Evolutionary conservation across 2,797 vertebrate species (phyloP), one percentile per base, ranked within the genome.

Genomic region (Myotis myotis): DNA sequence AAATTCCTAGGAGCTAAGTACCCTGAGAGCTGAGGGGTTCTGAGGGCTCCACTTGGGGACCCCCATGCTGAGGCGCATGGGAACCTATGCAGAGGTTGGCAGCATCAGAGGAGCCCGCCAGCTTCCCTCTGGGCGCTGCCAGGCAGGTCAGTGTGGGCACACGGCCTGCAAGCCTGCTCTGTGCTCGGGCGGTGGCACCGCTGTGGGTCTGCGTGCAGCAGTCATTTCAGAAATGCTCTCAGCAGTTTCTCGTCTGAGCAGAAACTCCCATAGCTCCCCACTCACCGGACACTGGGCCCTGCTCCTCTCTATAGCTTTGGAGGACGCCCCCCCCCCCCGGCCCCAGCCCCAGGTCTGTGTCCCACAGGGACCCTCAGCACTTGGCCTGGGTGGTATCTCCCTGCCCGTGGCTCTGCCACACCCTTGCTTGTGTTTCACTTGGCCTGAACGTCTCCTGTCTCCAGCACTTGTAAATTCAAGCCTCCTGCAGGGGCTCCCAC

Each of bases 11-110:
- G 41, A 1, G 4, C 7, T 20, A 8, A 57, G 57, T 16, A 71
- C 36, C 8, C 41, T 10, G 38, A 44, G 13, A 71, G 64, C 19
- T 3, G 6, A 12, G 19, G 25, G 44, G 55, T 49, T 64, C 30
- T 3, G 7, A 28, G 33, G 70, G 8, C 22, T 80, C 49, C 6
- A 1, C 47, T 6, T 44, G n/a, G 47, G n/a, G 60, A 20, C 9
- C 60, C 47, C 7, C 0, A 12, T 3, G 68, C 33, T 22, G 17
- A 20, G 62, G n/a, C 0, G 0, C 33, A 0, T n/a, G 25, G 44
- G 49, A 85, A 68, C 57, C 51, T 1, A 36, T 25, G 44, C 12
- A 30, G 64, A 11, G 60, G 5, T 11, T 20, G 55, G 12, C 33
- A 8, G 41, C 3, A 0, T 41, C 36, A 41, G 76, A 80, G 92